Conservation (phyloP, 1,140 invertebrate species). For the Conus ventricosus region DNA sequence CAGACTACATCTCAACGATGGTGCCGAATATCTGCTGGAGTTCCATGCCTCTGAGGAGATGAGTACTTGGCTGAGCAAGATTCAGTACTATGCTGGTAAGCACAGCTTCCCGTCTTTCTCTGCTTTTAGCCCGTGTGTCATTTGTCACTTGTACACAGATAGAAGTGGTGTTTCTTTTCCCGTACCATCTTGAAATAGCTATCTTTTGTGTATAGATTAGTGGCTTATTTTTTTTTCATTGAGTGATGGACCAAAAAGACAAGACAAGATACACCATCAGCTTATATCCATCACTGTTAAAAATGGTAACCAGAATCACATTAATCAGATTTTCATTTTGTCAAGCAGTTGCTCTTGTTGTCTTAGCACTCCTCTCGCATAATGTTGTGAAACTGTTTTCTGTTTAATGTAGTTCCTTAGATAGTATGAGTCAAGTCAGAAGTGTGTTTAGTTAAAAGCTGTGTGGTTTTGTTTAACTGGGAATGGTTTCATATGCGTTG, state of each 20-base stretch:
- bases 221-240: background rate
- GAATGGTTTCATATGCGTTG: background rate
- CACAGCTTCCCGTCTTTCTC: background rate
- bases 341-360: background rate
- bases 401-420: background rate
- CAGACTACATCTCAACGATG: slow-evolving; percentile 87
- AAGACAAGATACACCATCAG: background rate
- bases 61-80: slow-evolving; percentile 95
- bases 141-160: background rate
- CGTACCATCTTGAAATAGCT: background rate
- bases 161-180: background rate
- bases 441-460: background rate
- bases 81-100: slow-evolving; percentile 89
- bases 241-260: background rate
- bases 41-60: slow-evolving; percentile 85
- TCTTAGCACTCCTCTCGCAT: background rate
- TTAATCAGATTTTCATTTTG: too few relatives aligned
- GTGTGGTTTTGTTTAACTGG: background rate
- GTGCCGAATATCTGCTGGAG: slow-evolving; percentile 93
- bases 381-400: background rate
- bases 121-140: background rate
- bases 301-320: background rate
- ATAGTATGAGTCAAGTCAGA: background rate
- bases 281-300: background rate
- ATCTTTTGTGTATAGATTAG: background rate